Evolutionary conservation across 2,888 invertebrate genomes (phyloP).

Genomic region (Tipula unca): DNA sequence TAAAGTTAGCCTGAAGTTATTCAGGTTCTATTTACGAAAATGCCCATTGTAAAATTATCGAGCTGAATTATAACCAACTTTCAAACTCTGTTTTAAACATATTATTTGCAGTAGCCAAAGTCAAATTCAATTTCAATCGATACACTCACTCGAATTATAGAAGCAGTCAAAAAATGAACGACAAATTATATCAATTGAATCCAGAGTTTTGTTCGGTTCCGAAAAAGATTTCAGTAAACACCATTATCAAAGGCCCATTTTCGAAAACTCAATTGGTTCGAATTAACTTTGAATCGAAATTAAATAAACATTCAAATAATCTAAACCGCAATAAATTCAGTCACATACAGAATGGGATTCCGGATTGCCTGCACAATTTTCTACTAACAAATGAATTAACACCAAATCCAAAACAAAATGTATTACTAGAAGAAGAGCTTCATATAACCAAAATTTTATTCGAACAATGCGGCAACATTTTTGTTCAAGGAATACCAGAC

Average conservation of each 20-base stretch:
- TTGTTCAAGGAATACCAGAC: conserved; percentile 16
- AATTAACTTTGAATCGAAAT: not conserved
- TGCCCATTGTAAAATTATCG: no score
- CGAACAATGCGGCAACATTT: not conserved
- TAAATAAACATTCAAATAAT: not conserved
- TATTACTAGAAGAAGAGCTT: not conserved
- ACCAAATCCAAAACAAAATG: not conserved
- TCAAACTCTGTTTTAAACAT: no score
- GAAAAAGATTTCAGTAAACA: not conserved
- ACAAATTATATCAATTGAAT: not conserved
- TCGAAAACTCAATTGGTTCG: not conserved
- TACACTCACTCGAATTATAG: not conserved
- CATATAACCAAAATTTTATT: not conserved
- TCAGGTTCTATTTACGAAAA: no score
- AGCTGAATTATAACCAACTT: no score
- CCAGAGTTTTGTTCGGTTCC: not conserved
- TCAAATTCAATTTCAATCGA: no score
- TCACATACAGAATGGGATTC: not conserved
- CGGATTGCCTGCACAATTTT: not conserved
- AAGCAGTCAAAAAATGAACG: not conserved
- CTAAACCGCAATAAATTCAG: not conserved
- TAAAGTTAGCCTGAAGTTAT: no score
- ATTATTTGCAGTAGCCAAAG: no score
- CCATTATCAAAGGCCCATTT: not conserved
- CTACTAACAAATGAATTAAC: not conserved